Base-by-base conservation (phyloP, 2,888 invertebrate species). In the Hydroisotoma schaefferi region DNA sequence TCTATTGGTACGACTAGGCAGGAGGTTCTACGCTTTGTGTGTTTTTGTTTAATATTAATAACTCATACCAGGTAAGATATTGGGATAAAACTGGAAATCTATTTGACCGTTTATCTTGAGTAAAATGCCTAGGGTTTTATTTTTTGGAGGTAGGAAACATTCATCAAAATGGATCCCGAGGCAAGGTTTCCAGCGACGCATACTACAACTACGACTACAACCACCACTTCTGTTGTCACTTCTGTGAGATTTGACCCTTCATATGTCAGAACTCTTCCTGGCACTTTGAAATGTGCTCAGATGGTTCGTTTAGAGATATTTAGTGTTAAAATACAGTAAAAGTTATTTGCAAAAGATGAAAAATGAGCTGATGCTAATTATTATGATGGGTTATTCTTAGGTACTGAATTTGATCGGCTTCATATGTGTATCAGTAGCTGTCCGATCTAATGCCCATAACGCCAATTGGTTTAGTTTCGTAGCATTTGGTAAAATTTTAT, bases 391-490 rank as follows among this genome's bases (percentile, higher is more conserved):
- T 61, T 56, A 25, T 33, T 80, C 80, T 38, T 78, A 88, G 88
- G 76, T 80, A 1, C 76, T 84, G 71, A 85, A 86, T 76, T 77
- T 89, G 25, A 73, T 91, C 54, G 90, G 90, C 5, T 92, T 93
- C 77, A 87, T 93, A 72, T 88, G 87, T 76, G 85, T 90, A 63
- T 83, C 86, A 74, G 81, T 82, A 63, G 84, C 86, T n/a, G 73
- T 73, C 18, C 76, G 78, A 53, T 81, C 80, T 67, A 76, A 76
- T 65, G 75, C 78, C 48, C 80, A 84, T 55, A 82, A 84, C 64
- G 87, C 86, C 51, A 80, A 83, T 56, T 90, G 83, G 83, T 90
- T 87, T 79, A 85, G 84, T 75, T 85, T 86, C 74, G 85, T 92
- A 54, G 55, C 62, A 33, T 59, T 63, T 55, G 62, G n/a, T n/a